Evolutionary conservation across 2,797 vertebrate genomes (phyloP), one percentile per base, ranked within the genome.

Genomic region (Darevskia nairensis): DNA sequence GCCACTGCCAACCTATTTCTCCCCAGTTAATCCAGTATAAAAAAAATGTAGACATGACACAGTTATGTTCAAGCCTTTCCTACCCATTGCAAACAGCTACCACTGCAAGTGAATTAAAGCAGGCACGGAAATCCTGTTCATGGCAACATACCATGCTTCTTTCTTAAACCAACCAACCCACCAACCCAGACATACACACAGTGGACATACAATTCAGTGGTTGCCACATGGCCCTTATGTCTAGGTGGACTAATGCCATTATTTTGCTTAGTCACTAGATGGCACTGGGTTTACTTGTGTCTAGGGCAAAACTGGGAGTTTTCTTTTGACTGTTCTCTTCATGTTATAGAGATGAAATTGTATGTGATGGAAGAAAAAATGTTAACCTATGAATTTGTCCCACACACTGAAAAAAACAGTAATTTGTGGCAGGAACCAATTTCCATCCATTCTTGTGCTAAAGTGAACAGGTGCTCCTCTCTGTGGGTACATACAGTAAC

Each of bases 391-490:
- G 8, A 6, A 1, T 75, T 6, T 0, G 32, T 74, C 35, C 15
- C 19, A 35, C 29, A 35, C 11, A 46, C 74, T 41, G 41, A 10
- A 61, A n/a, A n/a, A 84, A 72, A 27, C 21, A 25, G 84, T n/a
- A 4, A 25, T 13, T 91, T 74, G 35, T 13, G 0, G 0, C 44
- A 32, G 68, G 77, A 86, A 35, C 17, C 17, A n/a, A 17, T 27
- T 6, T 1, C 11, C 15, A 86, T 69, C 19, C 21, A 78, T 79
- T 71, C 3, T 7, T 66, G 0, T 80, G 32, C 72, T 87, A 17
- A 25, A n/a, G 11, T 44, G 50, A 89, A 35, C 25, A 85, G n/a
- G 29, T 87, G 75, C 44, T 84, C 78, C 41, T 76, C 29, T 89
- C 29, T 90, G 15, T 13, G 68, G 50, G 15, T 89, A 78, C 39